Percentiles rank a stretch among this genome's conserved stretches.
These are phyloP conservation scores for Agrotis segetum DNA, from an alignment of 2,888 invertebrate species.

Conservation along the genomic window DNA sequence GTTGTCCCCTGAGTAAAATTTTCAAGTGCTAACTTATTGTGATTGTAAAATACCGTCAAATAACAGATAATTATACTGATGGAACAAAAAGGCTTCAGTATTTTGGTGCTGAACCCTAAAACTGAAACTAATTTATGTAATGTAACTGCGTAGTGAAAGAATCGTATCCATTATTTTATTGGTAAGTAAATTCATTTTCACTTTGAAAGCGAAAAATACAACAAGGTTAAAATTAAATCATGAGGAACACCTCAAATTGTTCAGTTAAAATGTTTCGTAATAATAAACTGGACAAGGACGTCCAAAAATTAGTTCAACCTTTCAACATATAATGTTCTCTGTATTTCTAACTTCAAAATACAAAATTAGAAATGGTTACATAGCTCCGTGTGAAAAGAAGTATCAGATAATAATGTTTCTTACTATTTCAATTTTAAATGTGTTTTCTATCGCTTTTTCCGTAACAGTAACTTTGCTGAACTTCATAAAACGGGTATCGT, in stretches of 20 bases:
- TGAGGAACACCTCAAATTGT: neutral
- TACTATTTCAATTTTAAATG: neutral
- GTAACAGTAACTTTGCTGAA: rapidly evolving
- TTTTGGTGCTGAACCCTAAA: no score
- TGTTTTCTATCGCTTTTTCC: neutral
- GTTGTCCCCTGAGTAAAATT: no score
- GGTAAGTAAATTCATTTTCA: no score
- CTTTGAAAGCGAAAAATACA: no score
- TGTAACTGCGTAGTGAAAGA: no score
- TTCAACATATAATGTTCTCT: slow-evolving; percentile 16
- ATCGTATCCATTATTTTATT: no score
- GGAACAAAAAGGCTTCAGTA: no score
- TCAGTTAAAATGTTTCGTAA: neutral
- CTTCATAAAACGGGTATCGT: rapidly evolving
- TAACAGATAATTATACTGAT: no score
- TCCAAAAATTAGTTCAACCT: slow-evolving; percentile 5
- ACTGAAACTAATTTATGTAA: no score
- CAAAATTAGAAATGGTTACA: slow-evolving; percentile 10
- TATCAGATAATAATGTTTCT: neutral
- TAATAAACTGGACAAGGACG: slow-evolving; percentile 12
- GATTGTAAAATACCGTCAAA: no score
- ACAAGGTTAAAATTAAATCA: neutral
- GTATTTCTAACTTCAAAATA: slow-evolving; percentile 14
- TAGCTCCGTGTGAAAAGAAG: slow-evolving; percentile 3
- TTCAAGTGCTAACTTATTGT: no score